Base-by-base conservation (phyloP, 2,113 vertebrate species). In the Pogonocichla stellata region DNA sequence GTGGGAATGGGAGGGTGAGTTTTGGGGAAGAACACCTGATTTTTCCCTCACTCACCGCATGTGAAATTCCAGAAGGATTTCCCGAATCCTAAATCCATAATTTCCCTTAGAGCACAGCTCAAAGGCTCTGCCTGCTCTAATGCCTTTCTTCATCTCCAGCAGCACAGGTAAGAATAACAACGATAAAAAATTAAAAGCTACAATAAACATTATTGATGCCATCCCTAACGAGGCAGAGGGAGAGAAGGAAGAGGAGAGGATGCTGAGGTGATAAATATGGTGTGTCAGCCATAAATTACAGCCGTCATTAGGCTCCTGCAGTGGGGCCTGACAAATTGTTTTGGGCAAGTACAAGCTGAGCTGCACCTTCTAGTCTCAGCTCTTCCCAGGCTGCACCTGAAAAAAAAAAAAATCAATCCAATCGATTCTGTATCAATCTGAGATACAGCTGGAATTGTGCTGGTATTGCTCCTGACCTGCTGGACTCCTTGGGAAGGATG, bases 181-280 rank as follows among this genome's bases (percentile, higher is more conserved):
- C 3, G 28, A 94, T 97, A 95, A 96, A 97, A 97, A 97, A 96
- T 96, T 97, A 97, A 97, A 97, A 96, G 95, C 96, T 85, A 82
- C 94, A 92, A 97, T 97, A 97, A 97, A 96, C 94, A 91, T 97
- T 97, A 97, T 95, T 96, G 97, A 97, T 97, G 96, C 83, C 81
- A 53, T 81, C 74, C 90, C 88, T 96, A 97, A 96, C 40, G 34
- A 97, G 97, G 96, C 79, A 45, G 83, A 89, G 90, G 77, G 77
- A 82, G 82, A 86, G 80, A 57, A 77, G 86, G 85, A 75, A 77
- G 71, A 80, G 81, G 60, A 42, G 91, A 65, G 77, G 93, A 93
- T 67, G 90, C 95, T 64, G 92, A 5, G 4, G 80, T 92, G 92
- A 96, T 95, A 93, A 96, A 97, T 96, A 88, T 10, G 14, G 0